Evolutionary conservation across 2,888 invertebrate species (phyloP), one percentile per base, ranked within the genome.

Genomic region (Caenorhabditis sp.): DNA sequence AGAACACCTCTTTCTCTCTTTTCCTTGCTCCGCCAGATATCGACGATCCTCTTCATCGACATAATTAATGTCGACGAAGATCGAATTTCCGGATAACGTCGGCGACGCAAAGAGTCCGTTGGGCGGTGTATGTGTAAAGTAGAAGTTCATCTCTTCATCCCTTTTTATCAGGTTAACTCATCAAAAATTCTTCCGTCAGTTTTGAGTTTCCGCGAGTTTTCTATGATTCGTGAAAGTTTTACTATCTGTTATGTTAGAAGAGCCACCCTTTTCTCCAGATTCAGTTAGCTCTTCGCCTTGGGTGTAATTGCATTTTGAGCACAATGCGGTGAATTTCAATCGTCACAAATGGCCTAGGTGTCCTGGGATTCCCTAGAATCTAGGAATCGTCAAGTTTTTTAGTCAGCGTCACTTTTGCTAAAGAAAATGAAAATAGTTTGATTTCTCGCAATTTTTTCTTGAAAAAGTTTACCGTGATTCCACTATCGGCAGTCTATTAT

Each of bases 161-260:
- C 58, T 67, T 70, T 79, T 79, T 79, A 79, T 79, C 79, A 79
- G 71, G 67, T 72, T 79, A 79, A 79, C 79, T 79, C 71, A 79
- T 79, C 79, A 76, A 76, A 76, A 67, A 67, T 74, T 74, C 58
- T 60, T 62, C 62, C 15, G 13, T 11, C 40, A 13, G 11, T 61
- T 71, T 71, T 62, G 9, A 22, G 47, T 47, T 47, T n/a, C 47
- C 32, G 32, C 32, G 9, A 9, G 4, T 32, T 32, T 9, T 4
- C 9, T 32, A 6, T 32, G 40, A 65, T 28, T 55, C n/a, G 22
- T 56, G 32, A 24, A 56, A 28, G 50, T 53, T 64, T 58, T 55
- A 71, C 61, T 26, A 55, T 62, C 56, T 53, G 51, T 71, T 71
- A 44, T 72, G 47, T 64, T 20, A 65, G 20, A 56, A 37, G 50